Conservation (phyloP, 2,888 invertebrate genomes). For the Dendrolimus pini region DNA sequence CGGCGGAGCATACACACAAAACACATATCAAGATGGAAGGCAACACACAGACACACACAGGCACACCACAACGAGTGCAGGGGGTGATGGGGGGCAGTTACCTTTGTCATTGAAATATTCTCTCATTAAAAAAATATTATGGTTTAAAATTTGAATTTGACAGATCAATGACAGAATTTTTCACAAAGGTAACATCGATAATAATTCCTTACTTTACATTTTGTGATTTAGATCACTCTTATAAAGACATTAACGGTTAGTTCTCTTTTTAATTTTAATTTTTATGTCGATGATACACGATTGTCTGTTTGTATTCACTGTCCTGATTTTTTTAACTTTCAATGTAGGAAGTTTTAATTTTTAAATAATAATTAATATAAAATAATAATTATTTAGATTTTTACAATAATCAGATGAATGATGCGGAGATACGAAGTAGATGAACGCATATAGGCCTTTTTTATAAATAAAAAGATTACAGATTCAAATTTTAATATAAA, state of each 20-base stretch:
- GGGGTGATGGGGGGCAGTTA: constrained; percentile 37
- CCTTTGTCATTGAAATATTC: constrained; percentile 42
- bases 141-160: constrained; percentile 9
- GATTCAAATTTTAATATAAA: too few relatives aligned
- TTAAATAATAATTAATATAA: too few relatives aligned
- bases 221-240: constrained; percentile 70
- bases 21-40: constrained; percentile 75
- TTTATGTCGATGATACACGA: constrained; percentile 49
- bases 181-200: constrained; percentile 51
- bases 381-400: too few relatives aligned
- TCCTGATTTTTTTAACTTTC: not conserved
- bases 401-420: too few relatives aligned
- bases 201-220: constrained; percentile 66
- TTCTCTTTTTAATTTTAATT: constrained; percentile 45
- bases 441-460: too few relatives aligned
- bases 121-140: constrained; percentile 14
- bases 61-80: constrained; percentile 57
- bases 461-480: too few relatives aligned
- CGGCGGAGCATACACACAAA: constrained; percentile 61
- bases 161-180: constrained; percentile 26
- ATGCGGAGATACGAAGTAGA: too few relatives aligned
- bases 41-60: constrained; percentile 62
- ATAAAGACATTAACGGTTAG: constrained; percentile 76
- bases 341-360: too few relatives aligned
- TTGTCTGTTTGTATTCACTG: not conserved